A percentile compares a stretch with the other conserved stretches of the same genome.
Evolutionary conservation across 1,140 invertebrate genomes (phyloP).

Genomic region (Calephelis nemesis): DNA sequence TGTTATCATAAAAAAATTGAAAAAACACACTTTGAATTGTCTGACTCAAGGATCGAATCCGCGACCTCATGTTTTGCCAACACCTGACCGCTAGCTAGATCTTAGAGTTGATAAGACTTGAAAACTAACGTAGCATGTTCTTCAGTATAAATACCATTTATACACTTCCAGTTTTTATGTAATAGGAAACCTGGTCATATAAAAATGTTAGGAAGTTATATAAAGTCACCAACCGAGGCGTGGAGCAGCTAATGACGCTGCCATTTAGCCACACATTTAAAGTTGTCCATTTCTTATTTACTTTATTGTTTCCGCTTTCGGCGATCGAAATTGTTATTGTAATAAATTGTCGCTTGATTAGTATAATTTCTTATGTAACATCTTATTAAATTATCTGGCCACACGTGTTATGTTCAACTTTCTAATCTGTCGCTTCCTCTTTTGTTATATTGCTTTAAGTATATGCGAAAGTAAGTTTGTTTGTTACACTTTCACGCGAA

Average conservation of each 20-base stretch:
- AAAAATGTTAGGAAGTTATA: conserved; percentile 1
- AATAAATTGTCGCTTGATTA: conserved; percentile 10
- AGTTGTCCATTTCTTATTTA: not conserved
- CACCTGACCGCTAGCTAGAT: too few relatives aligned
- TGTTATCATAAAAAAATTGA: too few relatives aligned
- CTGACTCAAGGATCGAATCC: too few relatives aligned
- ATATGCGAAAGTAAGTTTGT: too few relatives aligned
- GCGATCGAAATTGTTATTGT: not conserved
- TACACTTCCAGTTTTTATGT: too few relatives aligned
- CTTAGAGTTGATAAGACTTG: too few relatives aligned
- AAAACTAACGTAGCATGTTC: too few relatives aligned
- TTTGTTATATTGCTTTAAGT: not conserved
- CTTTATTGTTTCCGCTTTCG: not conserved
- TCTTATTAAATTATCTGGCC: not conserved
- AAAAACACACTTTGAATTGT: too few relatives aligned
- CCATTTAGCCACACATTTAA: not conserved
- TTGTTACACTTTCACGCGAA: too few relatives aligned
- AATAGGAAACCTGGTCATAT: not conserved
- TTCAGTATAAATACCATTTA: too few relatives aligned
- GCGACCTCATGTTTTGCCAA: too few relatives aligned
- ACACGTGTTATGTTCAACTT: not conserved
- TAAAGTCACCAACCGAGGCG: not conserved
- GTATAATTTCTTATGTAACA: not conserved
- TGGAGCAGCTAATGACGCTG: not conserved
- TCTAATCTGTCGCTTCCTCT: conserved; percentile 3